Conservation (phyloP, 1,140 invertebrate species). For the Apocrypta bakeri region DNA sequence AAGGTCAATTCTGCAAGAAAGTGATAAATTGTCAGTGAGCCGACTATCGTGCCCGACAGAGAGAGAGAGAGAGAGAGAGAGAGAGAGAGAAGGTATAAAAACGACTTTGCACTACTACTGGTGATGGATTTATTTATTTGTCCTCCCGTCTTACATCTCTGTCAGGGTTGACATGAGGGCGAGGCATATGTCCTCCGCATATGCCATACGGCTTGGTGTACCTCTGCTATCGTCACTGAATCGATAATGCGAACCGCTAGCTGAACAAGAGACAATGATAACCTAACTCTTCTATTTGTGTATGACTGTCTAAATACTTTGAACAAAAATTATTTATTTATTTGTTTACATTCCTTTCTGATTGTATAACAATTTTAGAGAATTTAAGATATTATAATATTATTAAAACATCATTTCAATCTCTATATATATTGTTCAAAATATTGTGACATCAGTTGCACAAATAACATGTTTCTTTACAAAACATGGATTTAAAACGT, state of each 20-base stretch:
- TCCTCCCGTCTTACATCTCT: constrained; percentile 6
- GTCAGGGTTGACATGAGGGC: constrained; percentile 5
- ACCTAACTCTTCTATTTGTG: neutral
- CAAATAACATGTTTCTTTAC: no score
- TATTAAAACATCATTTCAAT: no score
- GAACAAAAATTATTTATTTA: no score
- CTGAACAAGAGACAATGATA: neutral
- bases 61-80: neutral
- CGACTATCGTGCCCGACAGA: neutral
- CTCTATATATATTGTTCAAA: no score
- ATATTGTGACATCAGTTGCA: no score
- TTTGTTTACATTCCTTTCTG: no score
- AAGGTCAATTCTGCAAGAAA: neutral
- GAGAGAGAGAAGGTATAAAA: neutral
- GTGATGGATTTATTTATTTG: neutral
- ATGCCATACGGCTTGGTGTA: neutral
- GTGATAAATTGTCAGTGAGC: neutral
- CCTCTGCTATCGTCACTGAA: neutral
- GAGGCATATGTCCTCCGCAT: neutral
- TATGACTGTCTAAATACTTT: neutral
- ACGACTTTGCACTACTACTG: neutral
- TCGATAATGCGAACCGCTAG: neutral
- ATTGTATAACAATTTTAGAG: no score
- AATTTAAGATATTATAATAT: no score
- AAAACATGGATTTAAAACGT: no score